Evolutionary conservation across 2,888 invertebrate species (phyloP), one percentile per base, ranked within the genome.

Genomic region (Polydesmus complanatus): DNA sequence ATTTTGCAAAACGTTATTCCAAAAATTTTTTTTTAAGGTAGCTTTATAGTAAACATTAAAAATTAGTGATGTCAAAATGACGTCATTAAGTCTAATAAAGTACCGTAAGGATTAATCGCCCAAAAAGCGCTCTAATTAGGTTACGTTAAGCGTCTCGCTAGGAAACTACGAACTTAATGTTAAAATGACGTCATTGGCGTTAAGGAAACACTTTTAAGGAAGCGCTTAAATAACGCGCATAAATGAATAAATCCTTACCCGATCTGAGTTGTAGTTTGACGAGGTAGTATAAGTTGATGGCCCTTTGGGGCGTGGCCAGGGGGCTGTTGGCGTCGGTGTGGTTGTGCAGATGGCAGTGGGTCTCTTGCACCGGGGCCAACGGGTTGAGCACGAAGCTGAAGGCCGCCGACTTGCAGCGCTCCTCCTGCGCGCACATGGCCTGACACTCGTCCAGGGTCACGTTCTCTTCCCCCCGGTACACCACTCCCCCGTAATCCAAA

Each of bases 341-440:
- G 75, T 93, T 93, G 75, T 92, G 92, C 68, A 93, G 78, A 72
- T 91, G 83, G 72, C 92, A 92, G 63, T 89, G 79, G 8, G 92
- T 92, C 74, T 92, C 91, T 77, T 92, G 93, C 61, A 88, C 84
- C 1, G 93, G 92, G 64, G 91, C 89, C 71, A 93, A 74, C 8
- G 93, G 93, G 74, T 93, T 93, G 64, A 91, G 80, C 49, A 93
- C 92, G 75, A 93, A 93, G 77, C 91, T 91, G 74, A 93, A 94
- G 2, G 90, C 86, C 3, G 91, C 92, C 1, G 93, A 91, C 70
- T 88, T 89, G 71, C 93, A 93, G 71, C 91, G 90, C 0, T 86
- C 83, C 69, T 93, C 92, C 72, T 93, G 91, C 56, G 91, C 80
- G 73, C 93, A 94, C 92, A 92, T 93, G 37, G 91, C 91, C 73